These are phyloP conservation scores for Papilio dardanus DNA, from an alignment of 1,140 invertebrate genomes.

Conservation along the genomic window DNA sequence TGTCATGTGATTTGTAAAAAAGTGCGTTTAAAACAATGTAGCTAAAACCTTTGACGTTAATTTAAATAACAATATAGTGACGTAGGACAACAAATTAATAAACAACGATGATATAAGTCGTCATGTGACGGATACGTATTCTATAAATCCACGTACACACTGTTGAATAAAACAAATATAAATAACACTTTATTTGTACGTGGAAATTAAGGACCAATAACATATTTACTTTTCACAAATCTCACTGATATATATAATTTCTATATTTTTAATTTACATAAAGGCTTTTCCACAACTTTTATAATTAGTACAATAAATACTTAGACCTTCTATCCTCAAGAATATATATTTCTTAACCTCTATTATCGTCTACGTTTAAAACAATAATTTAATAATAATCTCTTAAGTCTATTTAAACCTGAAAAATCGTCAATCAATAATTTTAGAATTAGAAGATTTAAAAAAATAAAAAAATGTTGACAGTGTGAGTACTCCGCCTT, in stretches of 20 bases:
- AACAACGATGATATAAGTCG: not conserved
- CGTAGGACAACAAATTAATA: slow-evolving; percentile 16
- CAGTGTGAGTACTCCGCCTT: not conserved
- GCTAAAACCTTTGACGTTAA: not conserved
- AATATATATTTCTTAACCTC: no score
- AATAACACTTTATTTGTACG: slow-evolving; percentile 2
- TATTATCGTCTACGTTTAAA: not conserved
- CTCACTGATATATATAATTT: not conserved
- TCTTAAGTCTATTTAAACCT: no score
- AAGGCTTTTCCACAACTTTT: not conserved
- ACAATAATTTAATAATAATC: not conserved
- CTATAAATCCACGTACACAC: not conserved
- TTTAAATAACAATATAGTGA: not conserved
- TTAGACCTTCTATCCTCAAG: no score
- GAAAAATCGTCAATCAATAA: no score
- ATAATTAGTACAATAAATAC: not conserved
- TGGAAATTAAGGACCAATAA: not conserved
- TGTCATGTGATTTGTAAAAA: no score
- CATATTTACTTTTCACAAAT: not conserved
- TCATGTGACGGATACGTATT: slow-evolving; percentile 13
- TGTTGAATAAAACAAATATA: not conserved
- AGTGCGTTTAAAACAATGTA: not conserved
- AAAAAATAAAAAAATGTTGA: not conserved
- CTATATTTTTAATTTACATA: not conserved
- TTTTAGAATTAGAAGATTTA: no score